These are phyloP conservation scores for Silurus glanis DNA, from an alignment of 2,113 vertebrate species.

Conservation along the genomic window DNA sequence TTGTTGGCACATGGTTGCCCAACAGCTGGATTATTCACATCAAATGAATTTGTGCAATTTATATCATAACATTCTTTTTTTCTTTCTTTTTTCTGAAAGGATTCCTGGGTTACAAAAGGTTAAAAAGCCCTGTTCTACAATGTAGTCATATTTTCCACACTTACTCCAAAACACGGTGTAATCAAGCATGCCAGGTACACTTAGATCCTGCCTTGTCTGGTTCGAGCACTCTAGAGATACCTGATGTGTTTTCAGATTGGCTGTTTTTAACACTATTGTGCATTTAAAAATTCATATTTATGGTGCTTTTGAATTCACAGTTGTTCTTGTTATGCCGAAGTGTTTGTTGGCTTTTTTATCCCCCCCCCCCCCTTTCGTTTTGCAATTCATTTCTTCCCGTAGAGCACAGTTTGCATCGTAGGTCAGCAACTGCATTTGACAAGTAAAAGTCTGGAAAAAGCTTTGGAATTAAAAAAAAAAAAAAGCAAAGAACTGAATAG, in stretches of 20 bases:
- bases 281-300: neutral
- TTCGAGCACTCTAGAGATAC: neutral
- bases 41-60: neutral
- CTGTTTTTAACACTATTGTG: neutral
- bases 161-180: neutral
- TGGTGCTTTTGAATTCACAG: neutral
- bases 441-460: neutral
- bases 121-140: neutral
- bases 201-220: neutral
- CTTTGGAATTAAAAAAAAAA: neutral
- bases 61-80: neutral
- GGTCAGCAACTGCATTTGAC: neutral
- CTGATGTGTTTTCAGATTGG: neutral
- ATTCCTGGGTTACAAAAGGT: neutral
- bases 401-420: neutral
- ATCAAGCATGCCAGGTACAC: neutral
- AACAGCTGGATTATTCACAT: neutral
- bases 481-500: neutral
- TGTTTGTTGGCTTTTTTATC: neutral
- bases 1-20: neutral
- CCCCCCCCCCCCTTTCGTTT: neutral
- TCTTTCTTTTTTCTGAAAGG: too few relatives aligned
- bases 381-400: neutral
- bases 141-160: neutral
- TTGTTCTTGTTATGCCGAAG: neutral